Conservation (phyloP, 2,888 invertebrate genomes). For the Lithophane semibrunnea region DNA sequence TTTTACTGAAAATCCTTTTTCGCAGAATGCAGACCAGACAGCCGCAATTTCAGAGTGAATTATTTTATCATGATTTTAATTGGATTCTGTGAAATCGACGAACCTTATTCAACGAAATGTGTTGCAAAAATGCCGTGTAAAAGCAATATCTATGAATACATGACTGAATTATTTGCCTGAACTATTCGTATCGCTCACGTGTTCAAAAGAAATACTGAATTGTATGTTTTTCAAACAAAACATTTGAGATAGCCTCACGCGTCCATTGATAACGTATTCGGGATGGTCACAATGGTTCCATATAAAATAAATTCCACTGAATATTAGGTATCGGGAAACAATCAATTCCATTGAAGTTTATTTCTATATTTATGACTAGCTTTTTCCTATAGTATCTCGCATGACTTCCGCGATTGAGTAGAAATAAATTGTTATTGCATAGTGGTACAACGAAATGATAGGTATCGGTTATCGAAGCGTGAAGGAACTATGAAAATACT, state of each 20-base stretch:
- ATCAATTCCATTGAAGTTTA: conserved; percentile 53
- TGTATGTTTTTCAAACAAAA: conserved; percentile 10
- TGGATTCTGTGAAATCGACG: conserved; percentile 18
- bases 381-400: conserved; percentile 39
- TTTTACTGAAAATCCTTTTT: conserved; percentile 24
- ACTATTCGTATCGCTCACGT: neutral
- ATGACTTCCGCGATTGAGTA: conserved; percentile 44
- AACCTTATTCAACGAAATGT: neutral
- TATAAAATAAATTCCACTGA: conserved; percentile 39
- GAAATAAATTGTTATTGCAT: conserved; percentile 51
- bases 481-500: conserved; percentile 39
- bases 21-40: conserved; percentile 14
- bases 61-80: conserved; percentile 28
- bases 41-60: conserved; percentile 13
- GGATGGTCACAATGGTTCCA: conserved; percentile 32
- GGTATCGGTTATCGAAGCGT: conserved; percentile 41
- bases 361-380: conserved; percentile 54
- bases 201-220: neutral
- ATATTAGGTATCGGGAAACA: conserved; percentile 57
- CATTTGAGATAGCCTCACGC: conserved; percentile 2
- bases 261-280: conserved; percentile 36
- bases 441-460: conserved; percentile 43
- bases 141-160: neutral
- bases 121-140: conserved; percentile 15
- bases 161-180: conserved; percentile 5